Evolutionary conservation across 1,140 invertebrate species (phyloP).

Genomic region (Akabosia matsudoensis): DNA sequence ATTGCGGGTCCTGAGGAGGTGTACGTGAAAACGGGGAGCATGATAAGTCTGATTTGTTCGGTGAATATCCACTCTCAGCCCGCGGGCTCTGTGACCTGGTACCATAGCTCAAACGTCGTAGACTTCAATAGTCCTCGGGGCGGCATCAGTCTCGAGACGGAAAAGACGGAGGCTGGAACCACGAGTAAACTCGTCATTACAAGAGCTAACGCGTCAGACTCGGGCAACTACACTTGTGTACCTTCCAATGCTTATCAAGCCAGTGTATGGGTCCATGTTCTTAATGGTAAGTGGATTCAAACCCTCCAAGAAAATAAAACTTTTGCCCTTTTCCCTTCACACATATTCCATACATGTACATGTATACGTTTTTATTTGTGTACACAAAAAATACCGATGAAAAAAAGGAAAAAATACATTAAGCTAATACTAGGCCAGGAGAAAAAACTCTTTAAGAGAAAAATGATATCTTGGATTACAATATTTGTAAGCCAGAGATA

Average conservation of each 20-base stretch:
- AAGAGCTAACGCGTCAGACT: conserved; percentile 76
- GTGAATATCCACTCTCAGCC: conserved; percentile 82
- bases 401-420: no score
- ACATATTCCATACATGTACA: no score
- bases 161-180: conserved; percentile 81
- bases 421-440: no score
- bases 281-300: conserved; percentile 81
- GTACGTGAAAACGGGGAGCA: conserved; percentile 84
- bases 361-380: no score
- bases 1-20: conserved; percentile 81
- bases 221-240: conserved; percentile 80
- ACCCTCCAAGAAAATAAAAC: no score
- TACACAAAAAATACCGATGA: no score
- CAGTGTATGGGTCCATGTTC: conserved; percentile 79
- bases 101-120: conserved; percentile 72
- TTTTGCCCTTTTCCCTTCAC: no score
- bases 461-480: no score
- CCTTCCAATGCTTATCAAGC: conserved; percentile 82
- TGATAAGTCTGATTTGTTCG: conserved; percentile 81
- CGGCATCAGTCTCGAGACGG: conserved; percentile 84
- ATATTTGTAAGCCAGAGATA: background rate
- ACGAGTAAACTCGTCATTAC: conserved; percentile 84
- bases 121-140: conserved; percentile 80
- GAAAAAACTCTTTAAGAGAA: no score
- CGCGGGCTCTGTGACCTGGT: conserved; percentile 73